Base-by-base conservation (phyloP, 1,140 invertebrate genomes). In the Ruditapes philippinarum region DNA sequence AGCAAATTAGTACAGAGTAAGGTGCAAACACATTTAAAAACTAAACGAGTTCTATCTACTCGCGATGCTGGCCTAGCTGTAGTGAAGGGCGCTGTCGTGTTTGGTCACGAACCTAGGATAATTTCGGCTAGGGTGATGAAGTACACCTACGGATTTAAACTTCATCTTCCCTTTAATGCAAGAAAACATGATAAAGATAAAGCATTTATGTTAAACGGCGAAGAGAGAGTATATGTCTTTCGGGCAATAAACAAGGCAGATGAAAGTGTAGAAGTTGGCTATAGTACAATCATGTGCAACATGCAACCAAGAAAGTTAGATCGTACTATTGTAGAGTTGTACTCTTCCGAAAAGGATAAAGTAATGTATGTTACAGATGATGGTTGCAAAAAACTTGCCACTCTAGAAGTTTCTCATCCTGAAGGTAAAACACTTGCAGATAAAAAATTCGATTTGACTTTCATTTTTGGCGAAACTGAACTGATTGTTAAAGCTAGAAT, bases 51-150 rank as follows among this genome's bases (percentile, higher is more conserved):
- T 14, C 9, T 82, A 12, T 45, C 57, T 17, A 54, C 79, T n/a
- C 31, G n/a, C 65, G 79, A 65, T 19, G 19, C 79, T 42, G 54
- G 54, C 0, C 33, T 82, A 12, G 54, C 79, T 65, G 79, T 82
- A 17, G 28, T 82, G 31, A 82, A 82, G 45, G 79, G 79, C 33
- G 54, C 79, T 7, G 79, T 82, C 0, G 28, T 57, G 2, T 82
- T 65, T 57, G 79, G 79, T 49, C 79, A 82, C n/a, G 2, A 11
- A 42, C 79, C 79, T n/a, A 38, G 28, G 7, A 40, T 65, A 1
- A 65, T 62, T 9, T 49, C 40, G 33, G 14, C 25, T 12, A 25
- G 79, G 33, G 79, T 82, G 1, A n/a, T 33, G 0, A 36, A 19
- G 28, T 65, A 25, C 65, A 57, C 79, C 0, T 82, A 65, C 57